Evolutionary conservation across 2,888 invertebrate species (phyloP), one percentile per base, ranked within the genome.

Genomic region (Panopea generosa): DNA sequence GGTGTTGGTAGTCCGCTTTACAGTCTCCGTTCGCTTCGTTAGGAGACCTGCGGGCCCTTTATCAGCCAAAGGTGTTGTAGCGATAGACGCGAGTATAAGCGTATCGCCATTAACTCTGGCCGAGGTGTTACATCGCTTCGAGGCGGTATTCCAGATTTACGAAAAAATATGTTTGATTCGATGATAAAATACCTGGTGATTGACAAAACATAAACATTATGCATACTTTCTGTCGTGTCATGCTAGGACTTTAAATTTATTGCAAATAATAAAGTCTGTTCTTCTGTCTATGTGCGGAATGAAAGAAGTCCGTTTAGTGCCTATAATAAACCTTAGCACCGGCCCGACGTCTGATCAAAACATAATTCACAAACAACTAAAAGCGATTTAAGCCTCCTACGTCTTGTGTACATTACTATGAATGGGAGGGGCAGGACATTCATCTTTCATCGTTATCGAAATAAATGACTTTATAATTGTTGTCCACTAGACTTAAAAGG

Each of bases 321-420:
- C 52, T 59, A 67, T 63, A 9, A 52, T 57, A 40, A 70, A 62
- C 49, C 55, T 55, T 53, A 56, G 49, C n/a, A n/a, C n/a, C n/a
- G n/a, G n/a, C 20, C 43, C 52, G 53, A 60, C 45, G 55, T 47
- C 60, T 55, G 61, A 33, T 33, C n/a, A n/a, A n/a, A n/a, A n/a
- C n/a, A n/a, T n/a, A n/a, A n/a, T n/a, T n/a, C n/a, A n/a, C n/a
- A n/a, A n/a, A n/a, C n/a, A n/a, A n/a, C n/a, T 33, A 11, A 33
- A 4, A 33, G 33, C 11, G 11, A 33, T 33, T 11, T 33, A 33
- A 33, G 4, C 4, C 4, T 4, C 33, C 33, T 4, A 4, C 33
- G 33, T 7, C 33, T 33, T 33, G 33, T 33, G 33, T 33, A 33
- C 33, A 33, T 33, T 7, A 7, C 11, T 33, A 7, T 4, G 4